phyloP scores from a whole-genome alignment of 2,888 invertebrate genomes.

The Formica aserva region DNA sequence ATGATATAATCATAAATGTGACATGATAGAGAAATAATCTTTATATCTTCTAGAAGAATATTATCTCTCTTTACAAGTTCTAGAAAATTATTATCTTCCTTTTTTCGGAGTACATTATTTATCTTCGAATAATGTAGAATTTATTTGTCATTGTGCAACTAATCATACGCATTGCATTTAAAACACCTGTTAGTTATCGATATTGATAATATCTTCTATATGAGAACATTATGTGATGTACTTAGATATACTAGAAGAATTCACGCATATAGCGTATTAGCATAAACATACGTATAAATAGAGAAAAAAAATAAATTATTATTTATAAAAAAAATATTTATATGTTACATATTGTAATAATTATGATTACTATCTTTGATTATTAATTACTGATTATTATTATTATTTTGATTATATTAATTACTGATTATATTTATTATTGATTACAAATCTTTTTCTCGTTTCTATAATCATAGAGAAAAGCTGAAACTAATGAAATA shows the following conservation, averaged over 20 bases:
- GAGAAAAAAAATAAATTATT: neutral
- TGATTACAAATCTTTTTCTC: neutral
- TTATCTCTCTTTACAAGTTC: neutral
- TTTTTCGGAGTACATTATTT: too few relatives aligned
- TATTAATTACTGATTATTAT: neutral
- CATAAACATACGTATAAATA: neutral
- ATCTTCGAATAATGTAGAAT: too few relatives aligned
- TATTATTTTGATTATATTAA: neutral
- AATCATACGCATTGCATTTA: too few relatives aligned
- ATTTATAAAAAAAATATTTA: neutral
- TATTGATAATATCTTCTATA: too few relatives aligned
- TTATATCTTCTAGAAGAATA: neutral
- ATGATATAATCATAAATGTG: neutral
- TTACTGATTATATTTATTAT: conserved; percentile 7
- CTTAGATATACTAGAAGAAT: too few relatives aligned
- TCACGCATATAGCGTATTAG: neutral
- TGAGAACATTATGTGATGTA: too few relatives aligned
- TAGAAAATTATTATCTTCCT: neutral
- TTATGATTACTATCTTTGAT: neutral
- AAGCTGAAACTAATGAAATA: neutral
- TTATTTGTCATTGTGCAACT: too few relatives aligned
- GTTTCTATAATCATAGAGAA: neutral
- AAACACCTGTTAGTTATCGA: too few relatives aligned
- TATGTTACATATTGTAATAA: neutral
- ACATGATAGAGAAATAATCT: neutral